Base-by-base conservation (phyloP, 2,888 invertebrate species). In the Acanthoscelides obtectus region DNA sequence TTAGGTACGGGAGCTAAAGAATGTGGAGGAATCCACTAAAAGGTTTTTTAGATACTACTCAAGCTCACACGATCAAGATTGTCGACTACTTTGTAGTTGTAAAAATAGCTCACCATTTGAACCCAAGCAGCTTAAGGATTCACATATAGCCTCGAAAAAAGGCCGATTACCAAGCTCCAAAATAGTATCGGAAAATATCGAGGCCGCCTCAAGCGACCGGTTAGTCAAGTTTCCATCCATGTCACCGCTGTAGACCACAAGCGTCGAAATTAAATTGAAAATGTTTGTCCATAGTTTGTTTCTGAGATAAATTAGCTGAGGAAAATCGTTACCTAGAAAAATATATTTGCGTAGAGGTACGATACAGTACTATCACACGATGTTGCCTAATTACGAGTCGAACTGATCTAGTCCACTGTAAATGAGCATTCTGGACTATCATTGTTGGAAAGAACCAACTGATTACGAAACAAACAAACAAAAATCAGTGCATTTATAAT, bases 211-310 rank as follows among this genome's bases (percentile, higher is more conserved):
- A 19, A 78, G 64, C 0, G 76, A 74, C 25, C 76, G 75, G 22
- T 73, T 66, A 22, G 72, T 65, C 25, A 75, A 71, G 70, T 73
- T 73, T 19, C 71, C 71, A 67, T 74, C 72, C 4, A 71, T 70
- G n/a, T 76, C 74, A 12, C 71, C 71, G 8, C 72, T 70, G 64
- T 69, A 71, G 69, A 81, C 79, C 20, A 87, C 80, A 20, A 88
- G 76, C 1, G 82, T 80, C 12, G 84, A 82, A 66, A 88, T 77
- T 64, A 88, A 83, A 74, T 85, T 84, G 75, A 87, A 88, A 63
- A 88, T 83, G 77, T 86, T 86, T 12, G 82, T 84, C 86, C 86
- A 87, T 1, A 88, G 75, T 78, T 82, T 83, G 73, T 88, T 87
- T n/a, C 87, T 84, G n/a, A 88, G 77, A 74, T 84, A 85, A 5